Evolutionary conservation across 2,888 invertebrate genomes (phyloP).

Genomic region (Willowsia nigromaculata): DNA sequence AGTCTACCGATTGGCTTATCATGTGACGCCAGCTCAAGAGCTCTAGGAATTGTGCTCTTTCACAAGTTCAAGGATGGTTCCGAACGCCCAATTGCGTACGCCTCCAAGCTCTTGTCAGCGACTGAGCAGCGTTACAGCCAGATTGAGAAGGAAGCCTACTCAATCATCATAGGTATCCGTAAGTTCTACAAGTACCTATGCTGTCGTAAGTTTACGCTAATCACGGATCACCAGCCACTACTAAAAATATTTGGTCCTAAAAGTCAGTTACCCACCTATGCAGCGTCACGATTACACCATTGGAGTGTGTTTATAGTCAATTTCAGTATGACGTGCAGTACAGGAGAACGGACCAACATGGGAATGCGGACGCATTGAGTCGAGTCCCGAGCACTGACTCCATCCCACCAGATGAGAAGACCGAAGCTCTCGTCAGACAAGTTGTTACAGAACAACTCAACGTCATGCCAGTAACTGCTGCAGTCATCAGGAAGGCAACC

Average conservation of each 20-base stretch:
- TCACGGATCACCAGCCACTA: conserved; percentile 49
- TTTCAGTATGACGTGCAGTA: too few species aligned
- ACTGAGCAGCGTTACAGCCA: conserved; percentile 51
- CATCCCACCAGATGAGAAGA: not conserved
- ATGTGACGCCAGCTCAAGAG: conserved; percentile 78
- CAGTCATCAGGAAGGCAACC: not conserved
- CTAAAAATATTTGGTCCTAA: not conserved
- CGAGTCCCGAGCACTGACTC: not conserved
- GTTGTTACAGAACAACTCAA: too few species aligned
- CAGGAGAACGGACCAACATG: too few species aligned
- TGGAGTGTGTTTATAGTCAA: not conserved
- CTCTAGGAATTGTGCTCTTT: too few species aligned
- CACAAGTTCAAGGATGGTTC: too few species aligned
- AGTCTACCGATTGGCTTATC: conserved; percentile 79
- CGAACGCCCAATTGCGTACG: too few species aligned
- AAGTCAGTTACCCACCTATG: not conserved
- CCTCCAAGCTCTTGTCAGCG: conserved; percentile 74
- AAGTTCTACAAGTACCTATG: conserved; percentile 54
- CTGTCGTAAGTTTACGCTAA: conserved; percentile 34
- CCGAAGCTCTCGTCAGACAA: not conserved
- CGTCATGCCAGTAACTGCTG: conserved; percentile 37
- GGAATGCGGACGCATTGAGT: not conserved
- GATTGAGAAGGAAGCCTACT: conserved; percentile 51
- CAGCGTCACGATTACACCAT: not conserved
- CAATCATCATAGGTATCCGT: conserved; percentile 38